Base-by-base conservation (phyloP, 2,113 vertebrate genomes). In the Anas platyrhynchos region DNA sequence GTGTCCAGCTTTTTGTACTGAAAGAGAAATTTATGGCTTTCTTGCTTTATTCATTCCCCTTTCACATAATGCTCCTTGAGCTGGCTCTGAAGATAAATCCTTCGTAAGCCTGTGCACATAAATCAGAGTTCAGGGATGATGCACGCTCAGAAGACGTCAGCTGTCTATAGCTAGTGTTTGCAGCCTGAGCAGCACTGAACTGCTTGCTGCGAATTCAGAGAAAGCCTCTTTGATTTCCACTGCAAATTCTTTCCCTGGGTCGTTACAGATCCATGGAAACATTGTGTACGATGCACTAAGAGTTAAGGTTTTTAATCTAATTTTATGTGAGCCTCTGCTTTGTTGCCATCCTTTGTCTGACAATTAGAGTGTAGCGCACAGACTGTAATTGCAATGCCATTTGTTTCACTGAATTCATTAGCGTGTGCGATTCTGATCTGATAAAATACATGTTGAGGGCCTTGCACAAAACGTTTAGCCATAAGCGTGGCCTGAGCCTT, bases 41-140 rank as follows among this genome's bases (percentile, higher is more conserved):
- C 54, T 88, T 85, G 59, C 74, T 95, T 91, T 93, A 75, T 86
- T 95, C 66, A 75, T 94, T 89, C 59, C 21, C 50, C 27, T 95
- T 94, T 87, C 84, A 83, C 78, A 76, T 87, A 80, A 85, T 77
- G 36, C 55, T 93, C 50, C 55, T 93, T 92, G 48, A 79, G 36
- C 31, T 73, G 67, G 9, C 59, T 93, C 89, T 94, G 85, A 80
- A 77, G 44, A 88, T 69, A 95, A 95, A 96, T 94, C 75, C 31
- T 66, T 79, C 62, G 80, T 85, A 69, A 91, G 50, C 44, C 54
- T 91, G 80, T 83, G 89, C 85, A 50, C 66, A 67, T 88, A 89
- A 95, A 96, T 94, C 62, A 91, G 71, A 87, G 82, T 71, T 92
- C 82, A 67, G 78, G 74, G 94, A 59, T 86, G 71, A 77, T 94